Base-by-base conservation (phyloP, 2,888 invertebrate species). In the Hoplodrina ambigua region DNA sequence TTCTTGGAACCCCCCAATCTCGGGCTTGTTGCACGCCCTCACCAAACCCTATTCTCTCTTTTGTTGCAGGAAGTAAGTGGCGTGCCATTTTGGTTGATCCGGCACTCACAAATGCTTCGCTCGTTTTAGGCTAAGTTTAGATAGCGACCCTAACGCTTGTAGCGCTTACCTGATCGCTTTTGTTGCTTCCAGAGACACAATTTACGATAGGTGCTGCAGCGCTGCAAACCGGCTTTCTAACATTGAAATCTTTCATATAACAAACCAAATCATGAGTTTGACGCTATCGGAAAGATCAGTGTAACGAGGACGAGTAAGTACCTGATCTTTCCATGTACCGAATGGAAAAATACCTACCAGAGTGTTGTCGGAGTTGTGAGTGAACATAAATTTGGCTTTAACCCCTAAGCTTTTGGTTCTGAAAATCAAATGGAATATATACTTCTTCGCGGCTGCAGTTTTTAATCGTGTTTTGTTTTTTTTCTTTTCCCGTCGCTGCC, bases 61-160 rank as follows among this genome's bases (percentile, higher is more conserved):
- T 96, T 96, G 95, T 96, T 96, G 90, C 96, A 96, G 96, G 96
- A 96, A 96, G 96, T 96, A 96, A 96, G 96, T 96, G 94, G 90
- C 92, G 94, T 94, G 94, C 91, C 94, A 91, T 94, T 94, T 94
- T 92, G 91, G 94, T 93, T 93, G 94, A 89, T 92, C 92, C 95
- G 92, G 93, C 94, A 94, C 93, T 93, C 90, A 91, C 92, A 92
- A 89, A 90, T 89, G 93, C 93, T 93, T 93, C 89, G 92, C 90
- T 94, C 91, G 89, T 89, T 89, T 83, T 94, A 94, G 94, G 92
- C 92, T 93, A 93, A 93, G 94, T 92, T 87, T 92, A 90, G 90
- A 87, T 72, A 87, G 91, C 89, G 71, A 86, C 84, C 83, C 84
- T 94, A 94, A 94, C 89, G 94, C 95, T 94, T 95, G 78, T 93